These are phyloP conservation scores for Drosophila borealis DNA, from an alignment of 2,888 invertebrate species.

Conservation along the genomic window DNA sequence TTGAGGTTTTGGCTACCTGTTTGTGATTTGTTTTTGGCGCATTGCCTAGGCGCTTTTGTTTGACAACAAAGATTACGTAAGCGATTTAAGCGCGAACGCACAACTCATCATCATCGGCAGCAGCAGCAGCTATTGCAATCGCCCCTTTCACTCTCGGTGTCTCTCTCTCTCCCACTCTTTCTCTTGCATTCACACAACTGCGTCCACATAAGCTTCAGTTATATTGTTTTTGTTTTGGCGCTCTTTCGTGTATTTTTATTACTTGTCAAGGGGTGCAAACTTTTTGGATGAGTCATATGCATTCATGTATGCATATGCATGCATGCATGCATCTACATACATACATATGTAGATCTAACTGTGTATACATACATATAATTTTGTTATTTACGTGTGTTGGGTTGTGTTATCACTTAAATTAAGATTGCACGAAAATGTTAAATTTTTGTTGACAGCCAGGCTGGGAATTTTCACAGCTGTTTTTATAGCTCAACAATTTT, in stretches of 20 bases:
- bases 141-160: slow-evolving; percentile 12
- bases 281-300: slow-evolving; percentile 35
- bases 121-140: slow-evolving; percentile 8
- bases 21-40: slow-evolving; percentile 48
- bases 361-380: not conserved
- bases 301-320: not conserved
- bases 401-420: not conserved
- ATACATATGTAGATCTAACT: not conserved
- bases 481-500: slow-evolving; percentile 14
- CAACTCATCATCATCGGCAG: slow-evolving; percentile 1
- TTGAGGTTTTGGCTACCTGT: slow-evolving; percentile 40
- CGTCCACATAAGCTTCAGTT: slow-evolving; percentile 2
- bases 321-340: not conserved
- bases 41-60: slow-evolving; percentile 66
- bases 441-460: not conserved
- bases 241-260: not conserved
- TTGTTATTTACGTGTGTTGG: not conserved
- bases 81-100: slow-evolving; percentile 24
- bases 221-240: slow-evolving; percentile 14
- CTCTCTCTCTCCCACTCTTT: not conserved
- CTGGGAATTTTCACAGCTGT: slow-evolving; percentile 56
- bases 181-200: not conserved
- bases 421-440: slow-evolving; percentile 3
- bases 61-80: slow-evolving; percentile 77
- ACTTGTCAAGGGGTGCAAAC: slow-evolving; percentile 1